These are phyloP conservation scores for Physocephala rufipes DNA, from an alignment of 2,888 invertebrate genomes.

Conservation along the genomic window DNA sequence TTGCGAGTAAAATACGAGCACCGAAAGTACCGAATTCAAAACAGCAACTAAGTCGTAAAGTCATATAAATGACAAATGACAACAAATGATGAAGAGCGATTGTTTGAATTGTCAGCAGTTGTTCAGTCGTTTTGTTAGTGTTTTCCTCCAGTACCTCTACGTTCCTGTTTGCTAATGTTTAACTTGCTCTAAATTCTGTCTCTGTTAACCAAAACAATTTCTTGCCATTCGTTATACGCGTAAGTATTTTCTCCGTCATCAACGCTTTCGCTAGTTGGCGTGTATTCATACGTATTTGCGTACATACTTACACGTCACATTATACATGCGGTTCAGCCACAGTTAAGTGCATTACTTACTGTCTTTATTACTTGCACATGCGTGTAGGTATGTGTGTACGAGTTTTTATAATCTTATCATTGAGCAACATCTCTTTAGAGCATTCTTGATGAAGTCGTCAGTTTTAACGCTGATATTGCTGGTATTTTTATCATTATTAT, in stretches of 20 bases:
- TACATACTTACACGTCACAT: too few species aligned
- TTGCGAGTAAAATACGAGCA: neutral
- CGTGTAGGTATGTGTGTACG: conserved; percentile 13
- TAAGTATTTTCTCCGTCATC: neutral
- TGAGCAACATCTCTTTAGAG: conserved; percentile 21
- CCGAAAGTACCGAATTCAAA: neutral
- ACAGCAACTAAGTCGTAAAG: neutral
- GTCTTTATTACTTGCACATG: neutral
- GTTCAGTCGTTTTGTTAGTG: too few species aligned
- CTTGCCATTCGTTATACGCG: too few species aligned
- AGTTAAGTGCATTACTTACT: too few species aligned
- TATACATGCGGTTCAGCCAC: too few species aligned
- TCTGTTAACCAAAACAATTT: too few species aligned
- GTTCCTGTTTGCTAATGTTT: neutral
- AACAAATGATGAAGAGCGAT: neutral
- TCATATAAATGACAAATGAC: neutral
- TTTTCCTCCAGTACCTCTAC: too few species aligned
- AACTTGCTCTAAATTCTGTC: conserved; percentile 14
- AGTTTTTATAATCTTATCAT: conserved; percentile 16
- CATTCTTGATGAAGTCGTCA: conserved; percentile 16
- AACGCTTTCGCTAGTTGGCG: conserved; percentile 4
- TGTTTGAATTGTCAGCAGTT: too few species aligned
- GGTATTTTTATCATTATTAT: neutral
- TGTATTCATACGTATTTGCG: too few species aligned
- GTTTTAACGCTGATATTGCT: conserved; percentile 30